A percentile compares a stretch with the other conserved stretches of the same genome.
Evolutionary conservation across 2,888 invertebrate genomes (phyloP).

Genomic region (Caenorhabditis sulstoni): DNA sequence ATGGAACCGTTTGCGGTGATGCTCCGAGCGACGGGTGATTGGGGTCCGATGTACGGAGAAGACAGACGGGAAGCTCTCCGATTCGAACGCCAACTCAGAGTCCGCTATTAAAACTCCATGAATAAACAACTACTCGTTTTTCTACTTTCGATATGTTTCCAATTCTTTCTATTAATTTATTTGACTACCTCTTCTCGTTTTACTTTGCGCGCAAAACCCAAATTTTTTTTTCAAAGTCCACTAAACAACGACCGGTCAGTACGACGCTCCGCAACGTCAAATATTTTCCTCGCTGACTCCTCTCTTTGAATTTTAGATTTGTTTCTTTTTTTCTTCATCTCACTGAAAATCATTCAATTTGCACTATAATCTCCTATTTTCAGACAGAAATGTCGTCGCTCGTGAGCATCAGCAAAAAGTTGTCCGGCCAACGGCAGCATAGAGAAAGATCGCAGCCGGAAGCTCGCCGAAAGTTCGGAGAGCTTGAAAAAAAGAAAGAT

Average conservation of each 20-base stretch:
- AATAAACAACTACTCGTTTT: slow-evolving; percentile 1
- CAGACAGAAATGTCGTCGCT: slow-evolving; percentile 70
- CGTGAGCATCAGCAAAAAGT: slow-evolving; percentile 70
- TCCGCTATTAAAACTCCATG: not conserved
- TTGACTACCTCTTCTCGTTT: too few species aligned
- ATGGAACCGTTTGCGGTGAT: slow-evolving; percentile 55
- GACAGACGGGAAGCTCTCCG: slow-evolving; percentile 32
- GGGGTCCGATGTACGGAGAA: slow-evolving; percentile 50
- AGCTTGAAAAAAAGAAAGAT: slow-evolving; percentile 80
- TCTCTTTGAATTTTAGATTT: too few species aligned
- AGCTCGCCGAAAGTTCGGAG: slow-evolving; percentile 70
- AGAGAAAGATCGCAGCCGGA: slow-evolving; percentile 75
- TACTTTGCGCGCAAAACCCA: too few species aligned
- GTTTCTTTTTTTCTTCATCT: too few species aligned
- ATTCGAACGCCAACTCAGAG: slow-evolving; percentile 43
- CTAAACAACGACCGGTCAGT: too few species aligned
- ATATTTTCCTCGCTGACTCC: too few species aligned
- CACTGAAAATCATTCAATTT: too few species aligned
- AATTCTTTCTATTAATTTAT: too few species aligned
- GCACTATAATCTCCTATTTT: slow-evolving; percentile 2
- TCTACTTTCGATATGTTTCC: too few species aligned
- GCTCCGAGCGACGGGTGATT: slow-evolving; percentile 53
- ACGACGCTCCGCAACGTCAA: too few species aligned
- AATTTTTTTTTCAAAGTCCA: too few species aligned
- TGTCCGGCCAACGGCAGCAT: slow-evolving; percentile 70